Base-by-base conservation (phyloP, 2,888 invertebrate species). In the Desoria tigrina region DNA sequence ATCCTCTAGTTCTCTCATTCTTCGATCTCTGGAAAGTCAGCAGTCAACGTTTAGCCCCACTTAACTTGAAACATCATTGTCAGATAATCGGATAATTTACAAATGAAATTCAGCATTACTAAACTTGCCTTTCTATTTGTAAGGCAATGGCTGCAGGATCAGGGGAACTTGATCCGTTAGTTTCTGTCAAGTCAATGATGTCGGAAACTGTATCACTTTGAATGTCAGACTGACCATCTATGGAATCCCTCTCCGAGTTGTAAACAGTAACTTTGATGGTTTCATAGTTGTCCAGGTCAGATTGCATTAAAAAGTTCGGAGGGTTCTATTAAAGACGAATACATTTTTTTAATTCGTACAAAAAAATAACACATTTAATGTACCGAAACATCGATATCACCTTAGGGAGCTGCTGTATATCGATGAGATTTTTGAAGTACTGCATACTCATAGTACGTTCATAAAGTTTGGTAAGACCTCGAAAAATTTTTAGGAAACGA, bases 341-440 rank as follows among this genome's bases (percentile, higher is more conserved):
- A 18, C 42, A 24, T n/a, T 18, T 26, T 27, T 6, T 49, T 2
- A 1, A 59, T 32, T n/a, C n/a, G n/a, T n/a, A n/a, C n/a, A 49
- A 59, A 28, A 49, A 21, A 26, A 24, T 51, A 32, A 2, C 2
- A 37, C 23, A 16, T 18, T 53, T 7, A 18, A 53, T 6, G n/a
- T 9, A 6, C 9, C 24, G 24, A 24, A 49, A 24, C 4, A 23
- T 23, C 16, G n/a, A n/a, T 42, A 37, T 64, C 81, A 90, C 90
- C 80, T 93, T 89, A 2, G 98, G 97, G 78, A 99, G 83, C 42
- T 89, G 86, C 2, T 98, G 97, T 75, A 98, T 89, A 61, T 92
- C 90, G 68, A 99, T 92, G 54, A 99, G 85, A 80, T 94, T 92
- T 78, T 94, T 92, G 82, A 98, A 99, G 83, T 99, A 99, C 81